Conservation (phyloP, 2,797 vertebrate species). For the Sebastes aleutianus region DNA sequence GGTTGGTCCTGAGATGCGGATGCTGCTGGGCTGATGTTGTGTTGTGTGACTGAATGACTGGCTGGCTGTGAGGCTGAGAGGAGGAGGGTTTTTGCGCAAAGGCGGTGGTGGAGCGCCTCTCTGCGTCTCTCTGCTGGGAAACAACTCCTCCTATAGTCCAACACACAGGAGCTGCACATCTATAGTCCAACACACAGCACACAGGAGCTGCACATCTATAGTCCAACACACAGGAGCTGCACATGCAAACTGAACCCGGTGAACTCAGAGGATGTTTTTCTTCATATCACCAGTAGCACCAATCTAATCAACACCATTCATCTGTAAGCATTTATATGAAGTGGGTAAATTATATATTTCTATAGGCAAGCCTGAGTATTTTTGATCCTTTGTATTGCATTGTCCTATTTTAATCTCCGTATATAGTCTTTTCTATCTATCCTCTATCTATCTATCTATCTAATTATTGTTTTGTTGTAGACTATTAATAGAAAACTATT, state of each 20-base stretch:
- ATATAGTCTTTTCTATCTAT: background rate
- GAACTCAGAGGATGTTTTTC: constrained; percentile 15
- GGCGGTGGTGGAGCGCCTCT: constrained; percentile 79
- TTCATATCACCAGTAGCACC: background rate
- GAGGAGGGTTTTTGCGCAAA: constrained; percentile 64
- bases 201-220: constrained; percentile 16
- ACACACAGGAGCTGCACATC: constrained; percentile 1
- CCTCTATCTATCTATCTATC: too few species aligned
- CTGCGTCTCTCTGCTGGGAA: constrained; percentile 62
- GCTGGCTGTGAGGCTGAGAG: background rate
- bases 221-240: background rate
- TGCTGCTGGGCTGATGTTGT: constrained; percentile 72
- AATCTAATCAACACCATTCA: background rate
- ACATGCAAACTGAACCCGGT: constrained; percentile 28
- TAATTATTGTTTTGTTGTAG: too few species aligned
- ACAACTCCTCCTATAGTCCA: constrained; percentile 53
- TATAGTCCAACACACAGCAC: constrained; percentile 11
- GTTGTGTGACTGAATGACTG: constrained; percentile 58
- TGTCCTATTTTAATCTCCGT: background rate
- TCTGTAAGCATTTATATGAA: background rate
- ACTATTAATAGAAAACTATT: too few species aligned
- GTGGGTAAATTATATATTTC: too few species aligned
- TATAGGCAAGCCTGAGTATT: background rate
- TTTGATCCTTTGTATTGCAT: background rate
- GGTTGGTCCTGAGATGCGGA: constrained; percentile 75